These are phyloP conservation scores for Malaclemys terrapin DNA, from an alignment of 2,113 vertebrate species.

Conservation along the genomic window DNA sequence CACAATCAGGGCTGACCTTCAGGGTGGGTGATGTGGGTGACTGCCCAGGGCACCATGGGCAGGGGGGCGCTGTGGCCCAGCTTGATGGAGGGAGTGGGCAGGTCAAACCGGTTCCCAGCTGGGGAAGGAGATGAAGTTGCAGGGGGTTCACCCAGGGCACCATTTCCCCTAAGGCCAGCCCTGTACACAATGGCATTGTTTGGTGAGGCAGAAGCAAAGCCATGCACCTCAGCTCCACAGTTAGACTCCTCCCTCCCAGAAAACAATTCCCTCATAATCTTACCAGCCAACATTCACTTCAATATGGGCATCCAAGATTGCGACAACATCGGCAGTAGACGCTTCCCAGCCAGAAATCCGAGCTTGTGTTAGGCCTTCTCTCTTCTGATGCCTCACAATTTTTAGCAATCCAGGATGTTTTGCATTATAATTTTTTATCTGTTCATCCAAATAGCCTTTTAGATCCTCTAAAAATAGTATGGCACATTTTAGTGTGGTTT, in stretches of 20 bases:
- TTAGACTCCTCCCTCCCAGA: background rate
- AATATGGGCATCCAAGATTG: constrained; percentile 85
- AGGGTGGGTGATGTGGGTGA: no score
- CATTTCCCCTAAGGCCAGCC: no score
- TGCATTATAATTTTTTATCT: constrained; percentile 46
- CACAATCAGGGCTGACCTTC: no score
- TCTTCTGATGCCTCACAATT: constrained; percentile 71
- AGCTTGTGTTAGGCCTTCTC: constrained; percentile 81
- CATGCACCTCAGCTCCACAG: background rate
- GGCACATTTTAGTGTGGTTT: background rate
- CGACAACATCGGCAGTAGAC: constrained; percentile 81
- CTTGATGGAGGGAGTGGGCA: no score
- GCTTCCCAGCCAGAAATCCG: constrained; percentile 78
- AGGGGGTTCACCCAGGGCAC: no score
- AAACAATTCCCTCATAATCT: background rate
- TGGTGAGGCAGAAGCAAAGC: background rate
- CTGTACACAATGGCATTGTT: background rate
- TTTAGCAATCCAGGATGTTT: constrained; percentile 55
- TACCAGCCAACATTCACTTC: constrained; percentile 82
- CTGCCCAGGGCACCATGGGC: no score
- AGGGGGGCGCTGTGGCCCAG: no score
- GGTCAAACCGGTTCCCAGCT: no score
- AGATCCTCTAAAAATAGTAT: constrained; percentile 51
- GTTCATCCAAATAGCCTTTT: constrained; percentile 52
- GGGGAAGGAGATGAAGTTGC: no score